Evolutionary conservation across 2,797 vertebrate species (phyloP).

Genomic region (Coluber constrictor): DNA sequence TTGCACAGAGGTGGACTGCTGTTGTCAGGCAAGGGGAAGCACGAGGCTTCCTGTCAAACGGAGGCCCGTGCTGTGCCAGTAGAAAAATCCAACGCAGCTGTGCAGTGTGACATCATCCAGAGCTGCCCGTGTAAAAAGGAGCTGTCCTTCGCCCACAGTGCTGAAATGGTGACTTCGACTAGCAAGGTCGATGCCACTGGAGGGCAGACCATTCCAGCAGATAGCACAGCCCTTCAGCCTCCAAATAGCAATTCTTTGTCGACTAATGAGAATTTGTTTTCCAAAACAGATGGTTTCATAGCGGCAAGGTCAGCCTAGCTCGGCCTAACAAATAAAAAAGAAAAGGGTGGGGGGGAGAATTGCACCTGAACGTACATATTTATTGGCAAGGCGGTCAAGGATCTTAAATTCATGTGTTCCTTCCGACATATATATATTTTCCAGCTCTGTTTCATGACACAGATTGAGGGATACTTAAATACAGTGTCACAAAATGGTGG

Average conservation of each 20-base stretch:
- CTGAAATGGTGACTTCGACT: background rate
- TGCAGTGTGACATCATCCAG: slow-evolving; percentile 71
- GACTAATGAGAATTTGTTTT: background rate
- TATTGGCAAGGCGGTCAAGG: background rate
- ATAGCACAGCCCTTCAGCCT: background rate
- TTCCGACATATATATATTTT: background rate
- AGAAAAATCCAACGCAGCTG: slow-evolving; percentile 66
- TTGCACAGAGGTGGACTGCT: slow-evolving; percentile 18
- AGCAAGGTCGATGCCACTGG: slow-evolving; percentile 53
- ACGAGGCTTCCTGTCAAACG: slow-evolving; percentile 76
- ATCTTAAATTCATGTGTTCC: background rate
- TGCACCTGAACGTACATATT: background rate
- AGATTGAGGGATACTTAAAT: background rate
- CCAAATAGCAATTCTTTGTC: background rate
- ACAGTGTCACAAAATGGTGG: background rate
- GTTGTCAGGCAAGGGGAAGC: background rate
- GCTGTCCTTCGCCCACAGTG: slow-evolving; percentile 18
- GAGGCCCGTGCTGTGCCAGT: background rate
- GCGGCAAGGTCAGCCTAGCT: slow-evolving; percentile 23
- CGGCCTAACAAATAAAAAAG: slow-evolving; percentile 12
- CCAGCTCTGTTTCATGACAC: background rate
- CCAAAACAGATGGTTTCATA: slow-evolving; percentile 35
- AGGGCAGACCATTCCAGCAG: slow-evolving; percentile 61
- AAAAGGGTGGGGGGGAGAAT: background rate
- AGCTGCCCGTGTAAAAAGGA: slow-evolving; percentile 31